Percentiles rank a stretch among this genome's conserved stretches.
Evolutionary conservation across 2,888 invertebrate genomes (phyloP).

Genomic region (Drosophila kambysellisi): DNA sequence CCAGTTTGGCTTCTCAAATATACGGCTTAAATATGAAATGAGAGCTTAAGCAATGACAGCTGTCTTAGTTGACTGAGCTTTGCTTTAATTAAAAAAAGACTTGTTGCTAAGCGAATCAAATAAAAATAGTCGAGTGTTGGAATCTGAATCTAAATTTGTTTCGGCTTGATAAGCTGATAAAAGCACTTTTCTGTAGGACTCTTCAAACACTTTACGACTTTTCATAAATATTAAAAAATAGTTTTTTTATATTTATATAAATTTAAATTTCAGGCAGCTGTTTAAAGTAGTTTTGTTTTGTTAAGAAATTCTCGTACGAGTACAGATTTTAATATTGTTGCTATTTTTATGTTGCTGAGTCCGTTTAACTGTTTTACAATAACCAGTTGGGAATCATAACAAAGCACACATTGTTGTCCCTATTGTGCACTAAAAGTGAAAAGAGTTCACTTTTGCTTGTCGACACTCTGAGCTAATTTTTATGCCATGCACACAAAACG

Average conservation of each 20-base stretch:
- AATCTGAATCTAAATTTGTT: not conserved
- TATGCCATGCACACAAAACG: slow-evolving; percentile 28
- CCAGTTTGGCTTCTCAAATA: not conserved
- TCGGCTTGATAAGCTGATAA: not conserved
- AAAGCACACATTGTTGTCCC: slow-evolving; percentile 13
- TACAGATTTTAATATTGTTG: not conserved
- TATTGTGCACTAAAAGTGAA: slow-evolving; percentile 13
- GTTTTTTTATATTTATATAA: not conserved
- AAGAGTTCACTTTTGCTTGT: slow-evolving; percentile 37
- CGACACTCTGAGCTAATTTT: slow-evolving; percentile 35
- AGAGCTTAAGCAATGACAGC: not conserved
- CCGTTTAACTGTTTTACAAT: not conserved
- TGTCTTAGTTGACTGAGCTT: not conserved
- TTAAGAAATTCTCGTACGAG: not conserved
- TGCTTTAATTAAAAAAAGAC: not conserved
- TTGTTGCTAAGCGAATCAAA: not conserved
- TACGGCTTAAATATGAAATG: not conserved
- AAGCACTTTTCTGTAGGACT: not conserved
- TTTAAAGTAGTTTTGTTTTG: not conserved
- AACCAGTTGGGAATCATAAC: slow-evolving; percentile 33
- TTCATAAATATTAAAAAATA: not conserved
- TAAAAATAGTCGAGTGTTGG: not conserved
- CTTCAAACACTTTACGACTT: not conserved
- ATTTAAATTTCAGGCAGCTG: not conserved
- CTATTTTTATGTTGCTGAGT: not conserved